Base-by-base conservation (phyloP, 2,888 invertebrate genomes). In the Papilio gigon region DNA sequence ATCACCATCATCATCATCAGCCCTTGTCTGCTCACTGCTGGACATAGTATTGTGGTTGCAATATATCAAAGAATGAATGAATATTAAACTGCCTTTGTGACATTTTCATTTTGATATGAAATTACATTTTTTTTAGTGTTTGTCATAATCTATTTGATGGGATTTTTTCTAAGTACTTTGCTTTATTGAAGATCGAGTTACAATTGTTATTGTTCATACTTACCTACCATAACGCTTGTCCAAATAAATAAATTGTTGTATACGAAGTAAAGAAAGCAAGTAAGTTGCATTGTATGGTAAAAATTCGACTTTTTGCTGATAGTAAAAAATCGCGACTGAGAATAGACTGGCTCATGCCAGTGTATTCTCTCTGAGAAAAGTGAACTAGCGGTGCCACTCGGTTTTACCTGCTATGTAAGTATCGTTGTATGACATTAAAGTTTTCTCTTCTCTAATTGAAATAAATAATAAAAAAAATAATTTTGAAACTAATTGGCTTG, bases 161-260 rank as follows among this genome's bases (percentile, higher is more conserved):
- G n/a, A n/a, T n/a, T n/a, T n/a, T n/a, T n/a, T n/a, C n/a, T n/a
- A 42, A 9, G 30, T 30, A 53, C 14, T 40, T 53, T 37, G 50
- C 53, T 64, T 37, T 37, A 37, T 64, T 37, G 35, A 37, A 50
- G 37, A 50, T 64, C 37, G 30, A 64, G 47, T 35, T 6, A 63
- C 6, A 27, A 14, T 20, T 63, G 47, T 50, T 61, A 61, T 67
- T 61, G 60, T 67, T 58, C 42, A 25, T 58, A 60, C 59, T 40
- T 64, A 60, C 30, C 50, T 60, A 60, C 59, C 64, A 64, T 68
- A 68, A 64, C 50, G 68, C n/a, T 4, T 33, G 30, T 50, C 56
- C 59, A 61, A 68, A 64, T 68, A 59, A 64, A 64, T 61, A 60
- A 47, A 17, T 37, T 25, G 40, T 30, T 40, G 42, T 56, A 27